Conservation (phyloP, 2,113 vertebrate species). For the Rhinoderma darwinii region DNA sequence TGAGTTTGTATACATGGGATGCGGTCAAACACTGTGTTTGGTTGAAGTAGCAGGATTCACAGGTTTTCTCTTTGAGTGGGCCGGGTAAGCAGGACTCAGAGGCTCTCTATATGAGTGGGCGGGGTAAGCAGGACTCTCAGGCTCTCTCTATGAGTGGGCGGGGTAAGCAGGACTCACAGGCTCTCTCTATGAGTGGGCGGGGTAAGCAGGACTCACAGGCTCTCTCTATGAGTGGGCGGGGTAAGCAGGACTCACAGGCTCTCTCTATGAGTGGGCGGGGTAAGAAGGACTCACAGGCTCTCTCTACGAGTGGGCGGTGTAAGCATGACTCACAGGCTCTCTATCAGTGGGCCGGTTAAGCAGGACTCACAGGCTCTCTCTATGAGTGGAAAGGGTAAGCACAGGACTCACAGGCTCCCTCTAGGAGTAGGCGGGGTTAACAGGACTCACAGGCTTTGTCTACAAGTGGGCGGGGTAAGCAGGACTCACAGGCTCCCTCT, state of each 20-base stretch:
- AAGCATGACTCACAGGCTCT: no score
- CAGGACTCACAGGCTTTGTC: no score
- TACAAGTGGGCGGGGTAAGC: background rate
- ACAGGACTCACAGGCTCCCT: background rate
- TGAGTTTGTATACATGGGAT: no score
- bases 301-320: background rate
- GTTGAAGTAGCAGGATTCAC: no score
- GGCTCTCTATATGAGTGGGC: background rate
- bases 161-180: no score
- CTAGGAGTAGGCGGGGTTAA: background rate
- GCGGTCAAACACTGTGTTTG: no score
- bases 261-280: background rate
- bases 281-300: background rate
- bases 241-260: background rate
- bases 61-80: background rate
- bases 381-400: no score
- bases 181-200: background rate
- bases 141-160: no score
- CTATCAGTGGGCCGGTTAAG: background rate
- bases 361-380: background rate
- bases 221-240: background rate
- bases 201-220: background rate
- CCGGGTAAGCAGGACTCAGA: background rate
- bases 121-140: no score
- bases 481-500: background rate